Conservation (phyloP, 2,888 invertebrate genomes). For the Limnephilus rhombicus region DNA sequence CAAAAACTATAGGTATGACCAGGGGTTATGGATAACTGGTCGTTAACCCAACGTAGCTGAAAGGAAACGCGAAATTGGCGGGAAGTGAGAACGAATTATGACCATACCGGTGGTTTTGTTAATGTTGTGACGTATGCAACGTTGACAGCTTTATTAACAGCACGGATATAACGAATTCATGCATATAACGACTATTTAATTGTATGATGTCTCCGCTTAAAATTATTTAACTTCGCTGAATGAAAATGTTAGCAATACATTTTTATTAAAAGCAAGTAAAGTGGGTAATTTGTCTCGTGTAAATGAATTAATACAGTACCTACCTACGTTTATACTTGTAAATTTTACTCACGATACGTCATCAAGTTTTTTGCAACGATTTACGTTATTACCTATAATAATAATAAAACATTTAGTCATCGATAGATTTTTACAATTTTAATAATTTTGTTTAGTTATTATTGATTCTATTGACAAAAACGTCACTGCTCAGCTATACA, state of each 20-base stretch:
- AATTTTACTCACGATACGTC: too few species aligned
- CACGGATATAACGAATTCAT: not conserved
- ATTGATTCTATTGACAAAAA: too few species aligned
- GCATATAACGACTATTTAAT: not conserved
- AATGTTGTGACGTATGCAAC: not conserved
- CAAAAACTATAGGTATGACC: not conserved
- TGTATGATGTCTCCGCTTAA: not conserved
- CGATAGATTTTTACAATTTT: too few species aligned
- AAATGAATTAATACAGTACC: not conserved
- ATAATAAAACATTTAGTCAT: too few species aligned
- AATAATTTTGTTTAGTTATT: too few species aligned
- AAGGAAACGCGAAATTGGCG: slow-evolving; percentile 44
- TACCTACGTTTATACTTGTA: not conserved
- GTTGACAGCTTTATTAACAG: not conserved
- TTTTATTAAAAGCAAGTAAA: not conserved
- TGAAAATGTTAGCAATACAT: not conserved
- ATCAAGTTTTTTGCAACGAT: too few species aligned
- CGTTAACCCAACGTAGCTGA: not conserved
- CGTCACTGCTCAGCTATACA: too few species aligned
- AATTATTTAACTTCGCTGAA: not conserved
- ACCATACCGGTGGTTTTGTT: not conserved
- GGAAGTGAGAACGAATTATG: slow-evolving; percentile 22
- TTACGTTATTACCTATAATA: too few species aligned
- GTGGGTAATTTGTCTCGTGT: not conserved
- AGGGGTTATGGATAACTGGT: not conserved